phyloP scores from a whole-genome alignment of 2,797 vertebrate genomes.

The Sphenodon punctatus region DNA sequence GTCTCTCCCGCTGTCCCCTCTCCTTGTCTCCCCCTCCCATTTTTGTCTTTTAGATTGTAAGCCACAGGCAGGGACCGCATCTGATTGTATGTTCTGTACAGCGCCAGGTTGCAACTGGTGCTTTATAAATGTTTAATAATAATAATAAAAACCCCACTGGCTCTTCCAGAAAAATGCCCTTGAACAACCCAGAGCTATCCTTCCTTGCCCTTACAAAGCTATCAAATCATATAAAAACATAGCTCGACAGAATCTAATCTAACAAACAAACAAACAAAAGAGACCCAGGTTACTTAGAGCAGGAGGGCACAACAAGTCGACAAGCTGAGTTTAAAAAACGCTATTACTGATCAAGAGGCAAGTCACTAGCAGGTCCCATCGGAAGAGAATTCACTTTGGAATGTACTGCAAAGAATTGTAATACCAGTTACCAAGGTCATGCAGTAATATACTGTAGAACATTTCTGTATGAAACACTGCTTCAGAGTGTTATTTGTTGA shows the following conservation, averaged over 20 bases:
- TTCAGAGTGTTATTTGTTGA: constrained; percentile 34
- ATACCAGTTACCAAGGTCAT: constrained; percentile 58
- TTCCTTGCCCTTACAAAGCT: constrained; percentile 27
- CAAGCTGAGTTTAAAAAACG: constrained; percentile 45
- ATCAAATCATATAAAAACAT: constrained; percentile 59
- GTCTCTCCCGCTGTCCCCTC: no score
- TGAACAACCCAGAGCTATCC: background rate
- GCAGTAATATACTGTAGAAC: constrained; percentile 23
- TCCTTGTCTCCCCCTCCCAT: no score
- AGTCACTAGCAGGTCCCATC: constrained; percentile 32
- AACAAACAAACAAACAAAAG: constrained; percentile 45
- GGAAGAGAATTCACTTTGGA: constrained; percentile 32
- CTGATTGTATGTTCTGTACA: no score
- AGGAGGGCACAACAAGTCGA: constrained; percentile 34
- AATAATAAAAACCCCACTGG: background rate
- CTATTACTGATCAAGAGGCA: constrained; percentile 28
- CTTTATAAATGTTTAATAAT: no score
- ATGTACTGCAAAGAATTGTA: constrained; percentile 14
- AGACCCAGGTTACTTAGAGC: constrained; percentile 55
- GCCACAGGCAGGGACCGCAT: no score
- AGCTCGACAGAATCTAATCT: constrained; percentile 40
- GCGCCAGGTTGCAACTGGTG: no score
- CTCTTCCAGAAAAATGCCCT: constrained; percentile 9
- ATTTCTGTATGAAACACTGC: constrained; percentile 34
- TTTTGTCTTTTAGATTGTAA: no score